Conservation (phyloP, 2,113 vertebrate species). For the Pedionomus torquatus region DNA sequence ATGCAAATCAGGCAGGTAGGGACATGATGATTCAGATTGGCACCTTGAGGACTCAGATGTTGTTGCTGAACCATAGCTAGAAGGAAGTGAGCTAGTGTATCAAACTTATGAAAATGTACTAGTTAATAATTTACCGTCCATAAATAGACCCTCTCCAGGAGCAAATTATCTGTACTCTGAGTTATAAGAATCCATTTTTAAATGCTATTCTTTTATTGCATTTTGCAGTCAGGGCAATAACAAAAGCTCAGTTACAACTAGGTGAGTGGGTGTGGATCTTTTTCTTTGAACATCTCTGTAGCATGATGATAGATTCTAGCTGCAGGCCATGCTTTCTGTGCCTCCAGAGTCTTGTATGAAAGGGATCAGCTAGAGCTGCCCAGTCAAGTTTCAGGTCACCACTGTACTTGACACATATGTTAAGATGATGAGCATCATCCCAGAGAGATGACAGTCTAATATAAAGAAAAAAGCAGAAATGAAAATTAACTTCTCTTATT, state of each 20-base stretch:
- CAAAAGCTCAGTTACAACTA: background rate
- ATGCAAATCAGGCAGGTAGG: slow-evolving; percentile 16
- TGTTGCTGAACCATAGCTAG: background rate
- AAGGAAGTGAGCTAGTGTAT: background rate
- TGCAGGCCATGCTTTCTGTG: background rate
- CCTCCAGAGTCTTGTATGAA: background rate
- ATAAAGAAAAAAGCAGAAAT: background rate
- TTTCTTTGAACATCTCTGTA: background rate
- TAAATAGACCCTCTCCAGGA: background rate
- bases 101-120: background rate
- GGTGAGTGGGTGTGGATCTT: background rate
- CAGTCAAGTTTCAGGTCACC: background rate
- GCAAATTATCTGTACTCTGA: background rate
- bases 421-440: background rate
- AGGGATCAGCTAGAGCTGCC: background rate
- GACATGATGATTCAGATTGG: background rate
- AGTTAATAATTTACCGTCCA: background rate
- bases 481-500: background rate
- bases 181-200: background rate
- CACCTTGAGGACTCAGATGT: background rate
- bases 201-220: background rate
- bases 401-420: background rate
- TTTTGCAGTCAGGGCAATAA: background rate
- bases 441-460: background rate
- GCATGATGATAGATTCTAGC: background rate